Percentiles rank a stretch among this genome's conserved stretches.
phyloP scores from a whole-genome alignment of 1,140 invertebrate species.

The Papilio machaon region DNA sequence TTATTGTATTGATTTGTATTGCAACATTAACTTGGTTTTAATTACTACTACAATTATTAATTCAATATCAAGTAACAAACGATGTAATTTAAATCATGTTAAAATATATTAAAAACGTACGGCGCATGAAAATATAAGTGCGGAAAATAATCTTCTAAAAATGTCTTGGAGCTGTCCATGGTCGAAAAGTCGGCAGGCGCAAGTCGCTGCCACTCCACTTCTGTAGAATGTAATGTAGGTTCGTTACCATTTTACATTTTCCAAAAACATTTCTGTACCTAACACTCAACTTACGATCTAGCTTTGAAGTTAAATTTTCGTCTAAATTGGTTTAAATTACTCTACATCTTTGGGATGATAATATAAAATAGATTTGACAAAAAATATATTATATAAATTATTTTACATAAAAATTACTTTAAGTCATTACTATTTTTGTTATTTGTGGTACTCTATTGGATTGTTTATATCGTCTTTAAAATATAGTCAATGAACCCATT shows the following conservation, averaged over 20 bases:
- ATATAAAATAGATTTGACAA: too few relatives aligned
- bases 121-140: conserved; percentile 4
- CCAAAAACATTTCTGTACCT: background rate
- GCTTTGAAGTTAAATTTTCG: too few relatives aligned
- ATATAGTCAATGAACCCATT: conserved; percentile 53
- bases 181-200: conserved; percentile 66
- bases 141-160: conserved; percentile 41
- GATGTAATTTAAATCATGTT: background rate
- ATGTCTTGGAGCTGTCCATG: conserved; percentile 78
- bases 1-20: background rate
- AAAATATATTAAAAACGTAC: background rate
- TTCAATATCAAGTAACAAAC: background rate
- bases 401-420: background rate
- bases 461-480: background rate
- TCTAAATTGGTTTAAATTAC: too few relatives aligned
- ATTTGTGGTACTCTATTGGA: background rate
- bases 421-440: background rate
- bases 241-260: conserved; percentile 44
- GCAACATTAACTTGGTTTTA: background rate
- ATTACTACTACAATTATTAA: background rate
- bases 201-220: conserved; percentile 56
- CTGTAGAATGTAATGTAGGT: conserved; percentile 56
- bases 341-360: background rate
- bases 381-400: background rate
- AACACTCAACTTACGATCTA: background rate